phyloP scores from a whole-genome alignment of 1,140 invertebrate genomes.

The Bombus superbus region DNA sequence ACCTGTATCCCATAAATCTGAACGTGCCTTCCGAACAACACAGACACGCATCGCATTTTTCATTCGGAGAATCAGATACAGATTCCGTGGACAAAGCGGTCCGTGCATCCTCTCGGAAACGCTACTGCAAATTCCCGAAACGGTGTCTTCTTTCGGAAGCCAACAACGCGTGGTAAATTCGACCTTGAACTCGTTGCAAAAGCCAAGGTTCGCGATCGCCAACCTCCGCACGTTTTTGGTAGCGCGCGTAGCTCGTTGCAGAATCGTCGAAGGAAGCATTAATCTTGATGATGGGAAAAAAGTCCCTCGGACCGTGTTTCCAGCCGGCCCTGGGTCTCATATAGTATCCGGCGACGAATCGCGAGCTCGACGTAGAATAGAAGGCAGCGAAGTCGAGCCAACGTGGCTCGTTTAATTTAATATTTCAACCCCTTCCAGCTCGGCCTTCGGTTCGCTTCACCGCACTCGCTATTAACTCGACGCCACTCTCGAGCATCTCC shows the following conservation, averaged over 20 bases:
- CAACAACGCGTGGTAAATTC: too few relatives aligned
- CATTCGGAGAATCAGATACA: background rate
- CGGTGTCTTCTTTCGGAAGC: background rate
- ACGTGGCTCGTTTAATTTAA: constrained; percentile 39
- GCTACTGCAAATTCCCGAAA: background rate
- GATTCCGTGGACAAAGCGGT: background rate
- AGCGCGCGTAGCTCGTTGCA: too few relatives aligned
- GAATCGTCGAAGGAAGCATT: background rate
- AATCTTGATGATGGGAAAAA: constrained; percentile 16
- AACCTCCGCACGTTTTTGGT: too few relatives aligned
- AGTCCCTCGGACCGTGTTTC: background rate
- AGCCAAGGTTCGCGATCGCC: too few relatives aligned
- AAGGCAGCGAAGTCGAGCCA: background rate
- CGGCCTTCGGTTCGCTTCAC: background rate
- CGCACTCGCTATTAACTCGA: constrained; percentile 14
- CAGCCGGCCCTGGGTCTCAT: background rate
- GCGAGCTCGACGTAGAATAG: background rate
- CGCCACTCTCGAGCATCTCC: constrained; percentile 10
- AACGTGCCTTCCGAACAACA: too few relatives aligned
- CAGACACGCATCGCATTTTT: constrained; percentile 2
- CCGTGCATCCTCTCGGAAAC: background rate
- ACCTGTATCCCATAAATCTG: background rate
- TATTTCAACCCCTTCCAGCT: constrained; percentile 5
- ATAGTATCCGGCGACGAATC: background rate
- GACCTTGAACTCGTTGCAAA: background rate